Conservation (phyloP, 2,888 invertebrate genomes). For the Chironomus tentans region DNA sequence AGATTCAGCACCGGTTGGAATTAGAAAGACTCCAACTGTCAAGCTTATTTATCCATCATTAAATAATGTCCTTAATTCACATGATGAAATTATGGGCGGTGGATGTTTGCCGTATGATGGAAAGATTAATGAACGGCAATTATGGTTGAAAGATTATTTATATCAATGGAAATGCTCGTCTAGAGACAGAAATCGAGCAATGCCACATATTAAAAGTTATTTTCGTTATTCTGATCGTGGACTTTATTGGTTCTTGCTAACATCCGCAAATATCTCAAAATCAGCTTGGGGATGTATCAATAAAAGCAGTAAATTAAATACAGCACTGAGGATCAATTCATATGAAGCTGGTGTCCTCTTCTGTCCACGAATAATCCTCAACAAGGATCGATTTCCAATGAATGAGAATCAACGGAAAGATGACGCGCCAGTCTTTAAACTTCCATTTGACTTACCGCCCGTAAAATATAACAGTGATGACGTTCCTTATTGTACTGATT, state of each 20-base stretch:
- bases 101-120: constrained; percentile 80
- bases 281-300: constrained; percentile 86
- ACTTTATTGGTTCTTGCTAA: constrained; percentile 69
- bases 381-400: constrained; percentile 28
- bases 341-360: constrained; percentile 89
- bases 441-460: constrained; percentile 78
- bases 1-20: constrained; percentile 44
- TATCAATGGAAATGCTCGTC: constrained; percentile 74
- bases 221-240: constrained; percentile 62
- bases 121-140: constrained; percentile 70
- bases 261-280: constrained; percentile 93
- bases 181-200: constrained; percentile 63
- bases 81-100: constrained; percentile 77
- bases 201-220: constrained; percentile 95
- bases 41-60: constrained; percentile 66
- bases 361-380: constrained; percentile 70
- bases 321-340: constrained; percentile 61
- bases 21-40: constrained; percentile 48
- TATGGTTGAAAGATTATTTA: constrained; percentile 67
- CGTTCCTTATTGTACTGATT: constrained; percentile 59
- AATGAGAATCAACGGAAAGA: constrained; percentile 7
- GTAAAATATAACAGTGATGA: constrained; percentile 59
- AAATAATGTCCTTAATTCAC: constrained; percentile 75
- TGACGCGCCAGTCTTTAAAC: constrained; percentile 28
- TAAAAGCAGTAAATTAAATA: constrained; percentile 48